Evolutionary conservation across 2,113 vertebrate genomes (phyloP).

Genomic region (Hypomesus transpacificus): DNA sequence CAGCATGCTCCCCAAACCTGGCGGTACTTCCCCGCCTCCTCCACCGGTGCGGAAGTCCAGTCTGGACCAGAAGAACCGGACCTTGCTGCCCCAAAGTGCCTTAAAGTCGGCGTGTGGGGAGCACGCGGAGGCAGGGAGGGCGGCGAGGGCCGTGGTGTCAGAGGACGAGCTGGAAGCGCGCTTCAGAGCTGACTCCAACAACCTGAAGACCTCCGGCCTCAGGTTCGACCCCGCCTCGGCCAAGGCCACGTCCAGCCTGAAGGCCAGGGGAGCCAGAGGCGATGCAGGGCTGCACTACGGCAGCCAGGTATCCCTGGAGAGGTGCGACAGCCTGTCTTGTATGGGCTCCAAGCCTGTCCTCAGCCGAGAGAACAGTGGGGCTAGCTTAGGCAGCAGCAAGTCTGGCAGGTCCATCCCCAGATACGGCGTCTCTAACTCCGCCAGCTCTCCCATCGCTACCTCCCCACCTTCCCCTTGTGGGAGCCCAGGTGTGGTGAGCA

Average conservation of each 20-base stretch:
- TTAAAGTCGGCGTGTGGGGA: conserved; percentile 74
- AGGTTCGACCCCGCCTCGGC: conserved; percentile 72
- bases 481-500: conserved; percentile 43
- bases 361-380: conserved; percentile 74
- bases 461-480: conserved; percentile 66
- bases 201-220: conserved; percentile 72
- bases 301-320: conserved; percentile 85
- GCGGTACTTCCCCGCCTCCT: conserved; percentile 79
- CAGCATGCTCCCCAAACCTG: conserved; percentile 71
- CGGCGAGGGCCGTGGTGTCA: conserved; percentile 55
- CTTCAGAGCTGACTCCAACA: conserved; percentile 71
- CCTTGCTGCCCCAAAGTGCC: conserved; percentile 71
- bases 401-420: conserved; percentile 79
- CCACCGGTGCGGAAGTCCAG: conserved; percentile 94
- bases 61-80: conserved; percentile 83
- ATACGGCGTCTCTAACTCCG: conserved; percentile 78
- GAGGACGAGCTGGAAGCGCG: conserved; percentile 64
- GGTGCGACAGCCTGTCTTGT: conserved; percentile 77
- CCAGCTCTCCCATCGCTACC: conserved; percentile 70
- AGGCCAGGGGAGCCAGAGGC: conserved; percentile 72
- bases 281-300: conserved; percentile 75
- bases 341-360: conserved; percentile 71
- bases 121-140: conserved; percentile 52
- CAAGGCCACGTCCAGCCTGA: conserved; percentile 81
- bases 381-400: conserved; percentile 70